Conservation (phyloP, 1,140 invertebrate species). For the Ips typographus region DNA sequence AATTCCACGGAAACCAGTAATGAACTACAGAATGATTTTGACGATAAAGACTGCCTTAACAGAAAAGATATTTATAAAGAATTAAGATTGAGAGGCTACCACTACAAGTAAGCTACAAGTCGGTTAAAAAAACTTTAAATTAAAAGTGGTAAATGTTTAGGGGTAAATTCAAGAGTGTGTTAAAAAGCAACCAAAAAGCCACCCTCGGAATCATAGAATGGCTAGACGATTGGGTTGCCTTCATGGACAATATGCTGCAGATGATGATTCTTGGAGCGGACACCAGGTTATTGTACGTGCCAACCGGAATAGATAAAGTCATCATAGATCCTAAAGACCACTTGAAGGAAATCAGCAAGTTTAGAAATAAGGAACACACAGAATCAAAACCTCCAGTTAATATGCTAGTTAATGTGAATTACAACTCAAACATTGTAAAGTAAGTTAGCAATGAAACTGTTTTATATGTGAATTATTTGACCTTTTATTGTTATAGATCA, state of each 20-base stretch:
- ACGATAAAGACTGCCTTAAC: not conserved
- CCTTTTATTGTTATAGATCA: slow-evolving; percentile 56
- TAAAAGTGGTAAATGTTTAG: slow-evolving; percentile 19
- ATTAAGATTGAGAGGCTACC: slow-evolving; percentile 84
- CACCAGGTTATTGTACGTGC: slow-evolving; percentile 75
- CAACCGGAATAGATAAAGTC: slow-evolving; percentile 79
- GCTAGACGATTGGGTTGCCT: slow-evolving; percentile 86
- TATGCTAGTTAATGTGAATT: not conserved
- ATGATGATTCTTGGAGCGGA: slow-evolving; percentile 77
- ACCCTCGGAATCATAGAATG: slow-evolving; percentile 62
- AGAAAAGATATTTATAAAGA: slow-evolving; percentile 90
- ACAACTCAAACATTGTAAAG: not conserved
- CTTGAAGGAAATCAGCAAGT: slow-evolving; percentile 53
- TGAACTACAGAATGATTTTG: not conserved
- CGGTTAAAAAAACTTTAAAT: not conserved
- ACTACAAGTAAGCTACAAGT: slow-evolving; percentile 66
- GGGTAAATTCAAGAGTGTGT: slow-evolving; percentile 67
- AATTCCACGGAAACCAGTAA: not conserved
- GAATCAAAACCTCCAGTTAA: slow-evolving; percentile 42
- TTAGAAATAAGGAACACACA: not conserved
- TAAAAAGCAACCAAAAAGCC: slow-evolving; percentile 48
- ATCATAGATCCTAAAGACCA: slow-evolving; percentile 75
- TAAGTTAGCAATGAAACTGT: not conserved
- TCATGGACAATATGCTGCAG: slow-evolving; percentile 92
- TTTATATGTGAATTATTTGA: slow-evolving; percentile 34